Percentiles rank a stretch among this genome's conserved stretches.
phyloP scores from a whole-genome alignment of 2,888 invertebrate species.

The Drosophila neoperkinsi region DNA sequence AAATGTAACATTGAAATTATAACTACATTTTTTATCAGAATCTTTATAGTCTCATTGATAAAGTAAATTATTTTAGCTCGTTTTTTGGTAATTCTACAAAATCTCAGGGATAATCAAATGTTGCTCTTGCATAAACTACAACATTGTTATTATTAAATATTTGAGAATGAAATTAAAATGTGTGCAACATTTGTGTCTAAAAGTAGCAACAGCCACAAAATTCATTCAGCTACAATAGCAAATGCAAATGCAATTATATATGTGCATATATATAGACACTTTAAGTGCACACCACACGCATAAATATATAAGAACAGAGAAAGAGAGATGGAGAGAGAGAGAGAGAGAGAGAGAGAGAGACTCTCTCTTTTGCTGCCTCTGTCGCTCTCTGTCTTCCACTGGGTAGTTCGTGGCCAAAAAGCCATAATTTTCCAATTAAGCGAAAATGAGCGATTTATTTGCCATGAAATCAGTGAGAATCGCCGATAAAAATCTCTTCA shows the following conservation, averaged over 20 bases:
- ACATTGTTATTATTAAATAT: conserved; percentile 13
- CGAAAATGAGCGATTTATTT: conserved; percentile 86
- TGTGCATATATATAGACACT: conserved; percentile 1
- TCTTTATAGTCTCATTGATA: not conserved
- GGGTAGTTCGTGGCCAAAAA: conserved; percentile 65
- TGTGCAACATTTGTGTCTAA: conserved; percentile 43
- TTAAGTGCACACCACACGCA: not conserved
- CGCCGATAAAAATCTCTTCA: conserved; percentile 85
- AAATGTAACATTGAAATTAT: not conserved
- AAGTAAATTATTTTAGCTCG: not conserved
- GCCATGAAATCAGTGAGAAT: conserved; percentile 86
- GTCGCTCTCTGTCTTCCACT: conserved; percentile 1
- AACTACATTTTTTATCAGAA: not conserved
- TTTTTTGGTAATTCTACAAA: not conserved
- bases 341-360: not conserved
- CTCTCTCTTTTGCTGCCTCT: conserved; percentile 5
- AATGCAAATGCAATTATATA: conserved; percentile 51
- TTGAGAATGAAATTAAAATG: conserved; percentile 35
- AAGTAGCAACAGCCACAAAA: conserved; percentile 33
- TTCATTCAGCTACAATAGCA: conserved; percentile 42
- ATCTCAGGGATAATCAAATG: conserved; percentile 1
- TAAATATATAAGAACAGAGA: not conserved
- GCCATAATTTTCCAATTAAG: conserved; percentile 86
- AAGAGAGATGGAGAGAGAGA: not conserved
- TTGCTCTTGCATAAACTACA: conserved; percentile 5